These are phyloP conservation scores for Aplodontia rufa DNA, from an alignment of 2,113 vertebrate species.

Conservation along the genomic window DNA sequence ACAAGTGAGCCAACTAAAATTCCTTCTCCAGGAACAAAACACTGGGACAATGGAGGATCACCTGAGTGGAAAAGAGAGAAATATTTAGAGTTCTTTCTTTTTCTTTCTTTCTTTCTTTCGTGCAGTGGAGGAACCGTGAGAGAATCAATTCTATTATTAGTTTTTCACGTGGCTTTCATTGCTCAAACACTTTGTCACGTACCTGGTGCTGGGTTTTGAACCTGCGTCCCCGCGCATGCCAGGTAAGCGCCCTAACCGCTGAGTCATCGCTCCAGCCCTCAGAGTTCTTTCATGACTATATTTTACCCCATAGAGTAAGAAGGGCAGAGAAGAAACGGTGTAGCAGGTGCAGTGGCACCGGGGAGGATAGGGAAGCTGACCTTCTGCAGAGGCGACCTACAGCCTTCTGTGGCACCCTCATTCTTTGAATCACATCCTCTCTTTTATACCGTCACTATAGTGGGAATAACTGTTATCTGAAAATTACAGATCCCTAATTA, in stretches of 20 bases:
- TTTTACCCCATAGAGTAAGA: not conserved
- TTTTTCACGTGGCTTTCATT: too few species aligned
- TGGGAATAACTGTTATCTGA: not conserved
- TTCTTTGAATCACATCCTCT: not conserved
- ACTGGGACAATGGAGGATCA: not conserved
- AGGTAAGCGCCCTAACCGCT: too few species aligned
- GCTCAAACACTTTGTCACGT: too few species aligned
- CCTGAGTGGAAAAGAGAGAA: not conserved
- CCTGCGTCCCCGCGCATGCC: too few species aligned
- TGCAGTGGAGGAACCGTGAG: too few species aligned
- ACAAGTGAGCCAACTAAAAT: not conserved
- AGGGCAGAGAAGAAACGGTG: not conserved
- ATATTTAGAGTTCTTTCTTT: not conserved
- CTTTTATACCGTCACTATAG: not conserved
- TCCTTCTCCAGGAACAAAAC: not conserved
- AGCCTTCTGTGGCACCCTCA: not conserved
- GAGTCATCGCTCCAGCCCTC: too few species aligned
- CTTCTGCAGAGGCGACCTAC: not conserved
- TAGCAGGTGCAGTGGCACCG: not conserved
- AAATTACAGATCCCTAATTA: not conserved
- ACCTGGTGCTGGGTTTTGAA: too few species aligned
- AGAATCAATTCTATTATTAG: too few species aligned
- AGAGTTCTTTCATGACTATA: not conserved
- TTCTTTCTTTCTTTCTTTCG: too few species aligned
- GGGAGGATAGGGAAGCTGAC: rapidly evolving